Percentiles rank a stretch among this genome's conserved stretches.
Evolutionary conservation across 2,888 invertebrate genomes (phyloP).

Genomic region (Troilus luridus): DNA sequence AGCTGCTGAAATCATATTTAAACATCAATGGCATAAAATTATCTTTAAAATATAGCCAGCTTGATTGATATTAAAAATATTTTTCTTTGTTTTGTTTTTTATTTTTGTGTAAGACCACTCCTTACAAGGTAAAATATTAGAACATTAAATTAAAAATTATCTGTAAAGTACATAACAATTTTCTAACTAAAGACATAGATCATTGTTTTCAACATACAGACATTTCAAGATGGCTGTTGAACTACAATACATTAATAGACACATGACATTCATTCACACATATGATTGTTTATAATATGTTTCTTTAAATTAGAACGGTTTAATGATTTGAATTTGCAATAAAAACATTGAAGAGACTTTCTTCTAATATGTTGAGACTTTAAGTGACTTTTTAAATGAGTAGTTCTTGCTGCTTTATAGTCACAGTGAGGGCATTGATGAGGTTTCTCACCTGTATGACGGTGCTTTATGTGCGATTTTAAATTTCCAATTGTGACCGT

Average conservation of each 20-base stretch:
- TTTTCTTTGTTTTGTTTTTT: too few species aligned
- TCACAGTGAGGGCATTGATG: constrained; percentile 20
- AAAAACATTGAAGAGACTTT: neutral
- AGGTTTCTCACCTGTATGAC: neutral
- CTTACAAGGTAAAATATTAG: too few species aligned
- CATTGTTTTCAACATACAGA: neutral
- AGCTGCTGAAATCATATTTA: too few species aligned
- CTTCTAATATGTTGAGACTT: neutral
- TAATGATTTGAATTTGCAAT: constrained; percentile 5
- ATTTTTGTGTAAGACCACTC: too few species aligned
- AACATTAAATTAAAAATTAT: too few species aligned
- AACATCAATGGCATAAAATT: too few species aligned
- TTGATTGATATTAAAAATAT: too few species aligned
- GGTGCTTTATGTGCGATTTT: neutral
- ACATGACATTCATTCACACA: neutral
- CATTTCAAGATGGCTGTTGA: neutral
- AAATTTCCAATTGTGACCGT: neutral
- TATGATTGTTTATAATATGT: constrained; percentile 10
- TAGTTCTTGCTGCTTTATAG: neutral
- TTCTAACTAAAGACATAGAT: neutral
- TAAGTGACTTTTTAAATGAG: constrained; percentile 14
- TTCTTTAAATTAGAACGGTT: neutral
- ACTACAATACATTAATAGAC: neutral
- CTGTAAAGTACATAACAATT: neutral
- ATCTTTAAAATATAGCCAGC: too few species aligned